A percentile compares a stretch with the other conserved stretches of the same genome.
Conservation (phyloP, 2,113 vertebrate genomes). For the Turdus rufiventris region DNA sequence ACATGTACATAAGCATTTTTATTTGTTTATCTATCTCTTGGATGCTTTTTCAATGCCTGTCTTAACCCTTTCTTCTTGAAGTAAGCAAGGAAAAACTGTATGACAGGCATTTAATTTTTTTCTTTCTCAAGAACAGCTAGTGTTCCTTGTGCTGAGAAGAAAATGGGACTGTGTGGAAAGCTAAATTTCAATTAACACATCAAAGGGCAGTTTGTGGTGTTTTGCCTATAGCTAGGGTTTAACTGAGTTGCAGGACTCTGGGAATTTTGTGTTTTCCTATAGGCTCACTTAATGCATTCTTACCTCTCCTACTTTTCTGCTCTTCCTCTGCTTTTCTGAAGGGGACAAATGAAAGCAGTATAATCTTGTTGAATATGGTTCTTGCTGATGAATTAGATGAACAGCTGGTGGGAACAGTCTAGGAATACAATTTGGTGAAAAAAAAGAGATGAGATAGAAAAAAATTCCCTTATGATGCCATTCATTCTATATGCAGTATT, state of each 20-base stretch:
- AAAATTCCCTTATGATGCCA: constrained; percentile 24
- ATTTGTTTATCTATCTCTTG: constrained; percentile 24
- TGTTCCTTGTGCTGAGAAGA: neutral
- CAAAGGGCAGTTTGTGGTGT: neutral
- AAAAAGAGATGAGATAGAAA: constrained; percentile 31
- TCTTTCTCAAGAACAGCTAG: neutral
- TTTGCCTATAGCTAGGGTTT: neutral
- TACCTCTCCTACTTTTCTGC: neutral
- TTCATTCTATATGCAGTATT: constrained; percentile 26
- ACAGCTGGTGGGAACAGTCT: constrained; percentile 44
- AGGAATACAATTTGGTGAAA: constrained; percentile 23
- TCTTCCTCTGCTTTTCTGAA: neutral
- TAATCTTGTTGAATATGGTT: constrained; percentile 34
- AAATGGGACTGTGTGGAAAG: constrained; percentile 1
- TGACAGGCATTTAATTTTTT: constrained; percentile 17
- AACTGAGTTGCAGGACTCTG: neutral
- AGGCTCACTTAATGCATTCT: neutral
- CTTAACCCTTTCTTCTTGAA: constrained; percentile 31
- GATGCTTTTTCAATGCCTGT: neutral
- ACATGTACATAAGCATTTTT: neutral
- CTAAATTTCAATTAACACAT: constrained; percentile 18
- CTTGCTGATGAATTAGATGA: constrained; percentile 53
- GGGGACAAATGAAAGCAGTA: neutral
- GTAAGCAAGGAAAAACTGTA: constrained; percentile 12
- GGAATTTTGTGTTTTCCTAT: constrained; percentile 1